Evolutionary conservation across 2,113 vertebrate species (phyloP).

Genomic region (Pteropus alecto): DNA sequence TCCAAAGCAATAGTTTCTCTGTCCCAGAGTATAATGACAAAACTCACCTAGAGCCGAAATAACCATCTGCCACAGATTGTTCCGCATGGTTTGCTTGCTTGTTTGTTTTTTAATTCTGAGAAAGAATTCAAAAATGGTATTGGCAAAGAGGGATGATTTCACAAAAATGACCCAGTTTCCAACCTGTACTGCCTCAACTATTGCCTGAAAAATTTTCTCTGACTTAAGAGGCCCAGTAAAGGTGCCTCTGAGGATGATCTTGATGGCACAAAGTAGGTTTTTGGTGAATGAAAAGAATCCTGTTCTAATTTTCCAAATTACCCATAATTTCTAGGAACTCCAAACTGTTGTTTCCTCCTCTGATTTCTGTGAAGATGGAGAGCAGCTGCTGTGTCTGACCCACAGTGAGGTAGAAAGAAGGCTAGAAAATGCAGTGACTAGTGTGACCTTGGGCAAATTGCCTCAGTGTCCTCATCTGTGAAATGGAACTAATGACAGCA

Average conservation of each 20-base stretch:
- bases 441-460: not conserved
- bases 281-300: not conserved
- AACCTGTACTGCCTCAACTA: not conserved
- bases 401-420: not conserved
- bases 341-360: too few relatives aligned
- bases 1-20: constrained; percentile 22
- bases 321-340: not conserved
- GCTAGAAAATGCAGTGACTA: not conserved
- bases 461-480: not conserved
- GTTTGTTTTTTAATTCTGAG: constrained; percentile 56
- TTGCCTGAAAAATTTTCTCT: not conserved
- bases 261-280: not conserved
- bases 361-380: not conserved
- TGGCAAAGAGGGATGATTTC: constrained; percentile 53
- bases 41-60: constrained; percentile 59
- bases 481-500: not conserved
- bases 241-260: not conserved
- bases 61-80: constrained; percentile 53
- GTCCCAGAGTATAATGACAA: constrained; percentile 33
- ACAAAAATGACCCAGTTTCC: constrained; percentile 52
- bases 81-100: constrained; percentile 51
- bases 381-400: not conserved
- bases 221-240: not conserved
- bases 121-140: constrained; percentile 42
- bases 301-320: not conserved